A percentile compares a stretch with the other conserved stretches of the same genome.
phyloP scores from a whole-genome alignment of 2,113 vertebrate genomes.

The Ascaphus truei region DNA sequence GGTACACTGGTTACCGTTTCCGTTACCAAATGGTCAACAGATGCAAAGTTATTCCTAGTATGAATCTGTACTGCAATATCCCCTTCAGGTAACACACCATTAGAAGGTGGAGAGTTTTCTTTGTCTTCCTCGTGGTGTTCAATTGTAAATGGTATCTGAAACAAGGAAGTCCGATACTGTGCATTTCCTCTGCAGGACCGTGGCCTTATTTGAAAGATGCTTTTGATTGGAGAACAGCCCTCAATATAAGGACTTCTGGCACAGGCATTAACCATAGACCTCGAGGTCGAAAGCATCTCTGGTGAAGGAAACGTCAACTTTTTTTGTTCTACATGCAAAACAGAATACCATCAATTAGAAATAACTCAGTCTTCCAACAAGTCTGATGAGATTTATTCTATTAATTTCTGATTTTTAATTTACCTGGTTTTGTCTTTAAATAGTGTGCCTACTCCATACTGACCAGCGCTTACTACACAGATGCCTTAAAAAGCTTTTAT shows the following conservation, averaged over 20 bases:
- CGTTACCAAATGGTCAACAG: slow-evolving; percentile 33
- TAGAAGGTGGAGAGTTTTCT: slow-evolving; percentile 43
- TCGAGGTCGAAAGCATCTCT: slow-evolving; percentile 55
- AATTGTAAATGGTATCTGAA: slow-evolving; percentile 68
- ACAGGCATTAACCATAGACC: slow-evolving; percentile 50
- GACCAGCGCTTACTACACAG: too few relatives aligned
- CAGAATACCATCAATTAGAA: too few relatives aligned
- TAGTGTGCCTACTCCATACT: too few relatives aligned
- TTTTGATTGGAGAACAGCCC: slow-evolving; percentile 89
- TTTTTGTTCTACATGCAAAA: slow-evolving; percentile 62
- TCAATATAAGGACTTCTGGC: slow-evolving; percentile 81
- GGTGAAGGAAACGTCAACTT: slow-evolving; percentile 70
- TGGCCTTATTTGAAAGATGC: slow-evolving; percentile 69
- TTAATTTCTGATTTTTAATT: too few relatives aligned
- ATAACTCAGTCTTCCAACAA: too few relatives aligned
- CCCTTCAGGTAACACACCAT: slow-evolving; percentile 34
- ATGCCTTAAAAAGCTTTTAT: too few relatives aligned
- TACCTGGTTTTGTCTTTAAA: too few relatives aligned
- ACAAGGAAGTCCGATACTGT: slow-evolving; percentile 61
- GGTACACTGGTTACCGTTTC: slow-evolving; percentile 48
- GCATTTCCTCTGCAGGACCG: slow-evolving; percentile 56
- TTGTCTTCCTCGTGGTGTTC: slow-evolving; percentile 64
- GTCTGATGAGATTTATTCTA: too few relatives aligned
- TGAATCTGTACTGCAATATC: not conserved
- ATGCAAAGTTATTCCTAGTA: slow-evolving; percentile 20